Conservation (phyloP, 2,797 vertebrate genomes). For the Nannoperca australis region DNA sequence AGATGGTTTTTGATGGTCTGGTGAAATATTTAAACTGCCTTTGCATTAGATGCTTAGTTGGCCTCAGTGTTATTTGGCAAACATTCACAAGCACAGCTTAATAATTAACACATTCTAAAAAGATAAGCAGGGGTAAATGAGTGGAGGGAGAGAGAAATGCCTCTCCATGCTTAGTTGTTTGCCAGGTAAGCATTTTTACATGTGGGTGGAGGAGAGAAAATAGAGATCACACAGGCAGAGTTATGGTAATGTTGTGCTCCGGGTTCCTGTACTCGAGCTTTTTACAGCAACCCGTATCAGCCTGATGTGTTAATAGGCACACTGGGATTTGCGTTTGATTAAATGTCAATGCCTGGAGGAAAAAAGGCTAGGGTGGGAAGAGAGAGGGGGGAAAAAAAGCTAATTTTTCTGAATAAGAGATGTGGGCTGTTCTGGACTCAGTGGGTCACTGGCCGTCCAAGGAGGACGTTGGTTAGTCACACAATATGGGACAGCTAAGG, state of each 20-base stretch:
- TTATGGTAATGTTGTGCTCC: conserved; percentile 81
- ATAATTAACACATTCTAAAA: conserved; percentile 83
- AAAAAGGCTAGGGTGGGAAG: conserved; percentile 30
- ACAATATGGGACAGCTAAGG: conserved; percentile 69
- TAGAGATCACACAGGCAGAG: conserved; percentile 76
- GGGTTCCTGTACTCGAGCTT: conserved; percentile 75
- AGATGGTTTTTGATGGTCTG: conserved; percentile 56
- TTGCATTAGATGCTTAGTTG: conserved; percentile 60
- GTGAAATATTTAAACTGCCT: conserved; percentile 68
- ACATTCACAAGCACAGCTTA: conserved; percentile 61
- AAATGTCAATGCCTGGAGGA: conserved; percentile 83
- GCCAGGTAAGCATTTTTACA: conserved; percentile 81
- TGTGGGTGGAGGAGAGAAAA: conserved; percentile 70
- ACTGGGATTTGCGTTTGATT: conserved; percentile 84
- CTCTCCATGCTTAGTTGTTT: conserved; percentile 61
- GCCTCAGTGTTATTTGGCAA: conserved; percentile 63
- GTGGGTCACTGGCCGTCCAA: conserved; percentile 68
- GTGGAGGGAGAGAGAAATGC: conserved; percentile 42
- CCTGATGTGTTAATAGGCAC: conserved; percentile 84
- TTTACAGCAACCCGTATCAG: conserved; percentile 78
- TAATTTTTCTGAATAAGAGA: conserved; percentile 69
- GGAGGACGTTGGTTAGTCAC: conserved; percentile 70
- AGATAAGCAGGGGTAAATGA: conserved; percentile 67
- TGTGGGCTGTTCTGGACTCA: conserved; percentile 55
- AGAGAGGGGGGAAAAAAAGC: conserved; percentile 26